Evolutionary conservation across 2,113 vertebrate species (phyloP).

Genomic region (Merops nubicus): DNA sequence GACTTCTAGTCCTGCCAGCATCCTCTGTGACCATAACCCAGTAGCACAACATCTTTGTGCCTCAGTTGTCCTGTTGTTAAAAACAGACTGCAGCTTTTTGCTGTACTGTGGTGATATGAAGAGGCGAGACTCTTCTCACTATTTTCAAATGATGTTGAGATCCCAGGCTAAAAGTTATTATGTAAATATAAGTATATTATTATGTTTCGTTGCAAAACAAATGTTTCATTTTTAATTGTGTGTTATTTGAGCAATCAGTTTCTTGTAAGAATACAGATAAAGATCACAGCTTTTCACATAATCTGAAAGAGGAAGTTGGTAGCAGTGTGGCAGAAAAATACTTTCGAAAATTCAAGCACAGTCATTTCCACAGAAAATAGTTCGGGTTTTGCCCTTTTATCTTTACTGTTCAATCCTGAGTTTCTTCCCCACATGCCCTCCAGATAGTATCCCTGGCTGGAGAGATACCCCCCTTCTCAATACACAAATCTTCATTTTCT

Average conservation of each 20-base stretch:
- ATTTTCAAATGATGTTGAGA: background rate
- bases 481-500: slow-evolving; percentile 1
- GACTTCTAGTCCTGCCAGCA: background rate
- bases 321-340: background rate
- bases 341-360: background rate
- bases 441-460: background rate
- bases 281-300: slow-evolving; percentile 17
- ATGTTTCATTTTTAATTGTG: slow-evolving; percentile 34
- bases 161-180: background rate
- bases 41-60: background rate
- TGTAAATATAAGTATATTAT: background rate
- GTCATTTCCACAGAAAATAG: background rate
- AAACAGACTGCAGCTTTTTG: background rate
- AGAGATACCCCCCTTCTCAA: background rate
- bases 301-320: slow-evolving; percentile 6
- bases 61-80: background rate
- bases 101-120: background rate
- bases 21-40: background rate
- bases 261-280: slow-evolving; percentile 2
- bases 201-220: background rate
- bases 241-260: background rate
- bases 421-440: background rate
- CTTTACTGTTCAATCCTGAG: background rate
- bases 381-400: slow-evolving; percentile 10
- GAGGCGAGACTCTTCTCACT: background rate